A percentile compares a stretch with the other conserved stretches of the same genome.
Conservation (phyloP, 1,140 invertebrate species). For the Calliphora vicina region DNA sequence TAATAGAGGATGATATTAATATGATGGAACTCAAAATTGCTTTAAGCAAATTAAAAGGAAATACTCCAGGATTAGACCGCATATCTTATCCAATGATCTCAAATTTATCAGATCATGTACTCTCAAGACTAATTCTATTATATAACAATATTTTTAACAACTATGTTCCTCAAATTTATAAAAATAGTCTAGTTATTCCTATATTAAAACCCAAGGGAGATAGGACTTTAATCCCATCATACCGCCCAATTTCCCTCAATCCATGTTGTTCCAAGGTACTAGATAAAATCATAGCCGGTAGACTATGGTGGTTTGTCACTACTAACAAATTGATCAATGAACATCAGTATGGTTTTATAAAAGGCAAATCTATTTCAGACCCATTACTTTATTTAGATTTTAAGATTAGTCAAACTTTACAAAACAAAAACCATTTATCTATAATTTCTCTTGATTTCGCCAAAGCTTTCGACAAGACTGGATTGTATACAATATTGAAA, state of each 20-base stretch:
- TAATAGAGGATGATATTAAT: too few species aligned
- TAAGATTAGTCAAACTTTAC: conserved; percentile 18
- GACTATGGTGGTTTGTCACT: conserved; percentile 41
- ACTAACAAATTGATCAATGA: conserved; percentile 37
- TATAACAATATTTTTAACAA: conserved; percentile 37
- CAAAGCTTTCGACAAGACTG: too few species aligned
- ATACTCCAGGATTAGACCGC: conserved; percentile 31
- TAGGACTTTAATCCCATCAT: conserved; percentile 35
- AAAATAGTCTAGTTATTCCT: conserved; percentile 18
- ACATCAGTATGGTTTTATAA: conserved; percentile 37
- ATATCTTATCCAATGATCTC: conserved; percentile 39
- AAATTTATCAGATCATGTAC: background rate
- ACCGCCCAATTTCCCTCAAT: conserved; percentile 42
- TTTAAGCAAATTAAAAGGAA: background rate
- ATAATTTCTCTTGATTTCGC: too few species aligned
- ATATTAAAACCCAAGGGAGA: conserved; percentile 19
- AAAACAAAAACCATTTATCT: conserved; percentile 35
- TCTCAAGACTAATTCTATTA: conserved; percentile 24
- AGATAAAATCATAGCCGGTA: conserved; percentile 42
- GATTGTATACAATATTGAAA: too few species aligned
- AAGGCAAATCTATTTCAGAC: conserved; percentile 39
- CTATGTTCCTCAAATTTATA: conserved; percentile 38
- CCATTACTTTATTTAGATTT: conserved; percentile 39
- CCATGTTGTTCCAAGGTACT: conserved; percentile 38
- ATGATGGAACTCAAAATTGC: too few species aligned